A percentile compares a stretch with the other conserved stretches of the same genome.
phyloP scores from a whole-genome alignment of 2,113 vertebrate species.

The Deroptyus accipitrinus region DNA sequence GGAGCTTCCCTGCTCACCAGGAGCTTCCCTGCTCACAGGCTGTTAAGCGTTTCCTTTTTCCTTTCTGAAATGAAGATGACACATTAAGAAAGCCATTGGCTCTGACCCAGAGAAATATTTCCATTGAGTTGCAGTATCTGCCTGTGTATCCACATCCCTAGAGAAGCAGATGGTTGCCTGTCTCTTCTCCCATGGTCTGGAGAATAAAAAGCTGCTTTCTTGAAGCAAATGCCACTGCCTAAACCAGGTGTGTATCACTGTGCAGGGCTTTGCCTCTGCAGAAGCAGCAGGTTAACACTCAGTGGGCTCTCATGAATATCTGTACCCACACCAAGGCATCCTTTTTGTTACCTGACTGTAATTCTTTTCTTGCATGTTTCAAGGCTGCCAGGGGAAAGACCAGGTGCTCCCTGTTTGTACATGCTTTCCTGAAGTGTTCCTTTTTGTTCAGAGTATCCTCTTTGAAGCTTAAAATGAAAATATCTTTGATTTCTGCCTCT shows the following conservation, averaged over 20 bases:
- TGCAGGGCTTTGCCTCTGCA: neutral
- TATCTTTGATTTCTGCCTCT: neutral
- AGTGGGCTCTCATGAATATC: neutral
- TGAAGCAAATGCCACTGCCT: neutral
- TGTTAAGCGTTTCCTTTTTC: conserved; percentile 10
- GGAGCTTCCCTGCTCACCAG: neutral
- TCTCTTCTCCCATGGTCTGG: neutral
- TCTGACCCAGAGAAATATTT: conserved; percentile 33
- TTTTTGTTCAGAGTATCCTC: neutral
- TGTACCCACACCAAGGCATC: neutral
- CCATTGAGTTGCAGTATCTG: neutral
- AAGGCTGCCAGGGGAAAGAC: neutral
- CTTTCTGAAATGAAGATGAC: neutral
- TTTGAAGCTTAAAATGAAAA: conserved; percentile 23
- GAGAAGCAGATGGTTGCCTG: neutral
- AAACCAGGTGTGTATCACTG: neutral
- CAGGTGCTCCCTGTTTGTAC: conserved; percentile 12
- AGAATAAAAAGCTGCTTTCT: neutral
- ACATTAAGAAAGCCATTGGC: neutral
- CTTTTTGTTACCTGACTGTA: neutral
- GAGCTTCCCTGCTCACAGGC: neutral
- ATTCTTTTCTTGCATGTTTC: neutral
- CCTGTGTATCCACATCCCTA: neutral
- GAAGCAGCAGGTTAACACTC: neutral
- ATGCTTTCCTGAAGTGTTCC: neutral